Conservation (phyloP, 2,888 invertebrate species). For the Sarcophaga variegata region DNA sequence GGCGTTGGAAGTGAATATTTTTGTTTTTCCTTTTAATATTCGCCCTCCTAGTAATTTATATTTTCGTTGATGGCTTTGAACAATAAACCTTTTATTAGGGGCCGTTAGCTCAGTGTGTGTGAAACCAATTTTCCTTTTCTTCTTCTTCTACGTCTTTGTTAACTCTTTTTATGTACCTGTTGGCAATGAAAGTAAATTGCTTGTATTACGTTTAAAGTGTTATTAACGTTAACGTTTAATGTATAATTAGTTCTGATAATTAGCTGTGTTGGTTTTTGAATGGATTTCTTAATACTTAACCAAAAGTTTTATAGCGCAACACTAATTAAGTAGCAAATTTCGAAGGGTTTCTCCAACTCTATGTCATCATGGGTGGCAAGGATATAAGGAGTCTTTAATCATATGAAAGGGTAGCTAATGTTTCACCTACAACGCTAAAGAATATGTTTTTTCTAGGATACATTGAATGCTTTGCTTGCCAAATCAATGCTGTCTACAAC, state of each 20-base stretch:
- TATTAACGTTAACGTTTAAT: not conserved
- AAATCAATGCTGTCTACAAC: too few species aligned
- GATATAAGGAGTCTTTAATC: too few species aligned
- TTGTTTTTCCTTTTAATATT: conserved; percentile 2
- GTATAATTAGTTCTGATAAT: not conserved
- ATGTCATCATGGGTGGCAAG: too few species aligned
- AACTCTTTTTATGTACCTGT: not conserved
- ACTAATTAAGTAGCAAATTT: not conserved
- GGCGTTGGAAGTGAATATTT: not conserved
- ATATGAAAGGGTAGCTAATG: too few species aligned
- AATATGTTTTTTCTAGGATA: too few species aligned
- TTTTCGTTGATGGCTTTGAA: not conserved
- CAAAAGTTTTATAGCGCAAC: not conserved
- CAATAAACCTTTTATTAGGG: conserved; percentile 14
- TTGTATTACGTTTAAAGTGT: not conserved
- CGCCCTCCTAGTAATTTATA: not conserved
- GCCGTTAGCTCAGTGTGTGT: not conserved
- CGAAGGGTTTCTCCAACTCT: not conserved
- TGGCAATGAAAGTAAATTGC: not conserved
- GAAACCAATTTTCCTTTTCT: not conserved
- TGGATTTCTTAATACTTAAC: not conserved
- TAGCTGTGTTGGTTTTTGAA: not conserved
- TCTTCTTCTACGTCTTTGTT: not conserved
- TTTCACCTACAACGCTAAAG: too few species aligned
- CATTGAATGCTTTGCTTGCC: too few species aligned